Evolutionary conservation across 1,140 invertebrate species (phyloP), one percentile per base, ranked within the genome.

Genomic region (Cyrtorhinus lividipennis): DNA sequence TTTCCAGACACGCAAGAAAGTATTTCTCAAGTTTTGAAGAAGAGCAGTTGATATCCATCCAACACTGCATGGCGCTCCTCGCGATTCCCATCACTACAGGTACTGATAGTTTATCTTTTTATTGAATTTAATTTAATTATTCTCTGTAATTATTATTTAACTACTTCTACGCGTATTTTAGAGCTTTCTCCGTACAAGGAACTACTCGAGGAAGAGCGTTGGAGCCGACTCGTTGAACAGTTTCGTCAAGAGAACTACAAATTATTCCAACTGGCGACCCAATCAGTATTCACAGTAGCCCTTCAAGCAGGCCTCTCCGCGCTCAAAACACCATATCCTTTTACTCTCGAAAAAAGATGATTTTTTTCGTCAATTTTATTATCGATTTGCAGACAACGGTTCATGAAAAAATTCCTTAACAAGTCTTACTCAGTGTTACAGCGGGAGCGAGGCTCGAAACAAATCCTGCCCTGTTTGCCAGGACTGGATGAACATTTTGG

Each of bases 241-340:
- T 98, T 97, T 75, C 81, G 94, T 20, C 82, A 87, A 68, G 94
- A 96, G 74, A 95, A 96, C 74, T 94, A 92, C 72, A 85, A 91
- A 67, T 78, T 98, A 25, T 94, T 94, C 74, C 94, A 98, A 76
- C 77, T 98, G 26, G 90, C 90, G 38, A 84, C 84, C 61, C 87
- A 91, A 67, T 93, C 92, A 53, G 87, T 95, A 13, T 92, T 98
- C 69, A 90, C 90, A 23, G 91, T 94, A 0, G 85, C 90, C 26
- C 76, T 93, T 27, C 90, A 92, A 73, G 92, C 93, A 62, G 95
- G 95, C 1, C 79, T 98, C 8, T 95, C 93, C 25, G 90, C 94
- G 26, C 76, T 98, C 12, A 98, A 98, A 76, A 98, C 95, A 66
- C 93, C 90, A 72, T 83, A 78, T 78, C 77, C 76, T 77, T 78